Conservation (phyloP, 2,113 vertebrate genomes). For the Leucopternis melanops region DNA sequence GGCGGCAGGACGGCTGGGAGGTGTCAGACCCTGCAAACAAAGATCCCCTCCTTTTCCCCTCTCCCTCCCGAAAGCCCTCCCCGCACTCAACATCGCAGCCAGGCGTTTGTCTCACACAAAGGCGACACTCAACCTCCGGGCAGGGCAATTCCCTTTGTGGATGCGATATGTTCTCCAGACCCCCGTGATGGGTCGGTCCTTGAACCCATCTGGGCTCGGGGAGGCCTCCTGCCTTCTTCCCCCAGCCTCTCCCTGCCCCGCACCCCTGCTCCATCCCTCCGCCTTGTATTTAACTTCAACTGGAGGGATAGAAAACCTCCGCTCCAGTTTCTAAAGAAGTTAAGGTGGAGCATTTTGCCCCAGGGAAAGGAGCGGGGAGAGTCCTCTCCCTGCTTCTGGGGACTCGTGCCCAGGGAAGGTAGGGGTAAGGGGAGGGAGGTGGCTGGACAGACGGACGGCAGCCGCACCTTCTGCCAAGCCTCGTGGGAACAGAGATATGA, state of each 20-base stretch:
- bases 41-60: background rate
- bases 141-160: background rate
- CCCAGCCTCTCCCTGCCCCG: background rate
- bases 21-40: conserved; percentile 62
- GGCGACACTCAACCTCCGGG: background rate
- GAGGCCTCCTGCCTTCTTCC: background rate
- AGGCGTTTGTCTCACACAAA: conserved; percentile 43
- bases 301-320: background rate
- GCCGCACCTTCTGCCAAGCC: background rate
- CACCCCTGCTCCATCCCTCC: background rate
- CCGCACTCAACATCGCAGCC: background rate
- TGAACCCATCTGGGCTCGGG: background rate
- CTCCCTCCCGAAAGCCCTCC: background rate
- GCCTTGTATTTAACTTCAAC: background rate
- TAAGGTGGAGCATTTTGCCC: background rate
- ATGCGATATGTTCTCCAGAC: background rate
- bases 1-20: conserved; percentile 30
- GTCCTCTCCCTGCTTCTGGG: background rate
- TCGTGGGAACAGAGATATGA: background rate
- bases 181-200: background rate
- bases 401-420: background rate
- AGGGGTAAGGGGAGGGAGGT: background rate
- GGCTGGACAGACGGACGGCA: background rate
- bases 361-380: background rate
- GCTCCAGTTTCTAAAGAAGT: background rate